Percentiles rank a stretch among this genome's conserved stretches.
Evolutionary conservation across 2,113 vertebrate species (phyloP).

Genomic region (Delphinapterus leucas): DNA sequence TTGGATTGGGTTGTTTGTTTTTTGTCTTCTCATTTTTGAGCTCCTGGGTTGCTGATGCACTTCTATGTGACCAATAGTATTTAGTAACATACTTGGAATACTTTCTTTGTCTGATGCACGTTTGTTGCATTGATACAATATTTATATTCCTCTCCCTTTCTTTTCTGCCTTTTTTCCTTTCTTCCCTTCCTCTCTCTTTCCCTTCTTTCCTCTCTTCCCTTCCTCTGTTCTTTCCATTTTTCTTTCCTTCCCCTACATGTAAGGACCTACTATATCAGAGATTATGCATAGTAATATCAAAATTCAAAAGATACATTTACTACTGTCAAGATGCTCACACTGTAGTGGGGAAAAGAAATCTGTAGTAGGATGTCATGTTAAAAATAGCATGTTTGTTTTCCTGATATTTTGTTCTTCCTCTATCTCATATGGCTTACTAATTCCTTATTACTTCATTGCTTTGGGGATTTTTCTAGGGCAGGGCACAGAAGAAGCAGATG

Average conservation of each 20-base stretch:
- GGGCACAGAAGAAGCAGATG: conserved; percentile 10
- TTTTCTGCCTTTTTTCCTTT: neutral
- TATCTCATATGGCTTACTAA: neutral
- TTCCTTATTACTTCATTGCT: neutral
- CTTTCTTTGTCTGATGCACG: neutral
- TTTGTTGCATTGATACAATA: neutral
- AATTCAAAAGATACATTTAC: neutral
- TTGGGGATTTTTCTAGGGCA: neutral
- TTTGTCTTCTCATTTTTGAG: neutral
- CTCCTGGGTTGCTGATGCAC: neutral
- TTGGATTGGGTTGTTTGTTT: no score
- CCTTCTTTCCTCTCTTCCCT: neutral
- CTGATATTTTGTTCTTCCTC: neutral
- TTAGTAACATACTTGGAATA: neutral
- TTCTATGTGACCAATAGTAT: neutral
- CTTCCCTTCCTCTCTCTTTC: neutral
- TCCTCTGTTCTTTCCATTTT: neutral
- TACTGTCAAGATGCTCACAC: neutral
- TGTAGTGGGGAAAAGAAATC: neutral
- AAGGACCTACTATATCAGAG: neutral
- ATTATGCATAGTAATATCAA: neutral
- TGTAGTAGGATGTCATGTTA: neutral
- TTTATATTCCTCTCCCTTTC: neutral
- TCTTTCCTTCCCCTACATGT: neutral
- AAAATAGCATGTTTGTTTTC: neutral